Conservation (phyloP, 2,888 invertebrate species). For the Drosophila infuscata region DNA sequence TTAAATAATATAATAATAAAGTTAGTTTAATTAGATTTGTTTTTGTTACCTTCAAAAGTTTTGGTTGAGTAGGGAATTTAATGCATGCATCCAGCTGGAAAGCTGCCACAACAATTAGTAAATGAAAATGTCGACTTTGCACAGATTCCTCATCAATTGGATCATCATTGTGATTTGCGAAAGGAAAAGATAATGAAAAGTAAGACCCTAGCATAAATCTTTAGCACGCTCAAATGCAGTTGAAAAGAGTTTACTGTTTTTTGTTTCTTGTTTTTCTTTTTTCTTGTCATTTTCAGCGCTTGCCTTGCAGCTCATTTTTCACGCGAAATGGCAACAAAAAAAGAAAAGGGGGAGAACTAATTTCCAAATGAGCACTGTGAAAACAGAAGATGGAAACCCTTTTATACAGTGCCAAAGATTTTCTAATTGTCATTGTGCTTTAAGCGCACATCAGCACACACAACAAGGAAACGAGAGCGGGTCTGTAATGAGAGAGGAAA, state of each 20-base stretch:
- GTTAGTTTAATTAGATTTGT: background rate
- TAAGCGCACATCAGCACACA: slow-evolving; percentile 28
- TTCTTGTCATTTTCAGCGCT: background rate
- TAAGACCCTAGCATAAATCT: slow-evolving; percentile 38
- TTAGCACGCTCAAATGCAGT: slow-evolving; percentile 55
- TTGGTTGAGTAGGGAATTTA: background rate
- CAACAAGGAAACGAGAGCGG: slow-evolving; percentile 26
- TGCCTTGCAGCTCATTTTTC: slow-evolving; percentile 63
- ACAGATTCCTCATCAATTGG: slow-evolving; percentile 36
- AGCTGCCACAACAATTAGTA: slow-evolving; percentile 33
- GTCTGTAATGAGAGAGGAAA: slow-evolving; percentile 1
- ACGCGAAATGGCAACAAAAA: slow-evolving; percentile 32
- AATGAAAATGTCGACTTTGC: slow-evolving; percentile 25
- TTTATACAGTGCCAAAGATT: slow-evolving; percentile 54
- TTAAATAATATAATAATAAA: background rate
- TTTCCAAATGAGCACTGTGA: slow-evolving; percentile 46
- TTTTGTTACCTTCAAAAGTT: background rate
- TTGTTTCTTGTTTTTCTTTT: slow-evolving; percentile 19
- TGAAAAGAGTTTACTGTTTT: slow-evolving; percentile 40
- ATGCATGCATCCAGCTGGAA: background rate
- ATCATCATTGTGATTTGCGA: slow-evolving; percentile 24
- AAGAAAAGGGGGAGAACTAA: slow-evolving; percentile 1
- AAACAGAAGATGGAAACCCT: slow-evolving; percentile 39
- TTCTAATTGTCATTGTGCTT: slow-evolving; percentile 71
- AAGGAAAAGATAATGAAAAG: slow-evolving; percentile 31